Evolutionary conservation across 2,888 invertebrate species (phyloP).

Genomic region (Caenorhabditis macrosperma): DNA sequence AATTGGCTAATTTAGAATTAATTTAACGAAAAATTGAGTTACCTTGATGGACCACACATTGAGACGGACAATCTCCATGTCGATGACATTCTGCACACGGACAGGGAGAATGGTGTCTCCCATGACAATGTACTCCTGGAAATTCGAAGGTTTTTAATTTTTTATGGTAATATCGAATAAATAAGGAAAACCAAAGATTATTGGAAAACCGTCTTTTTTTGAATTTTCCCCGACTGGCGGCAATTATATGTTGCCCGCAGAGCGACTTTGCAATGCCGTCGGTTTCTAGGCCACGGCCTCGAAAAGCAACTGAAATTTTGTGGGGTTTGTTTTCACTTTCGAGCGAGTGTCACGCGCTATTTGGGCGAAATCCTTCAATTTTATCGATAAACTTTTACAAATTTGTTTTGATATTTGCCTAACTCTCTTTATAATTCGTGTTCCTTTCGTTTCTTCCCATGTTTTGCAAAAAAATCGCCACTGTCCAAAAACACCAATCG

Average conservation of each 20-base stretch:
- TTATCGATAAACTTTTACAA: not conserved
- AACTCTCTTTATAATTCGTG: too few species aligned
- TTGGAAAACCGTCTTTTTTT: not conserved
- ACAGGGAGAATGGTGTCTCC: conserved; percentile 32
- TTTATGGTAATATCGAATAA: not conserved
- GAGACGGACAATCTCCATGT: conserved; percentile 46
- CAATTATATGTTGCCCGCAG: not conserved
- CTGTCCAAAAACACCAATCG: too few species aligned
- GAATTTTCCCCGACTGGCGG: conserved; percentile 25
- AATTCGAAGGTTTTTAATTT: too few species aligned
- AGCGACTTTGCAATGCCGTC: conserved; percentile 15
- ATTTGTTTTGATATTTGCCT: too few species aligned
- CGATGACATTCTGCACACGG: conserved; percentile 56
- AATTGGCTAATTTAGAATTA: not conserved
- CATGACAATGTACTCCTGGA: too few species aligned
- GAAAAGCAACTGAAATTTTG: not conserved
- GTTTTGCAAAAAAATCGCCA: too few species aligned
- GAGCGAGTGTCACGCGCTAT: not conserved
- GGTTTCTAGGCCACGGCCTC: not conserved
- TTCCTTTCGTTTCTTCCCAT: too few species aligned
- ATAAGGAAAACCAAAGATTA: not conserved
- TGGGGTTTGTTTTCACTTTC: not conserved
- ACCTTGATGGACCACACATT: conserved; percentile 56
- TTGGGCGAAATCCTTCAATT: not conserved
- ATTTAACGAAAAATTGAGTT: not conserved